Percentiles rank a stretch among this genome's conserved stretches.
phyloP scores from a whole-genome alignment of 1,140 invertebrate genomes.

The Euura saliciscinereae region DNA sequence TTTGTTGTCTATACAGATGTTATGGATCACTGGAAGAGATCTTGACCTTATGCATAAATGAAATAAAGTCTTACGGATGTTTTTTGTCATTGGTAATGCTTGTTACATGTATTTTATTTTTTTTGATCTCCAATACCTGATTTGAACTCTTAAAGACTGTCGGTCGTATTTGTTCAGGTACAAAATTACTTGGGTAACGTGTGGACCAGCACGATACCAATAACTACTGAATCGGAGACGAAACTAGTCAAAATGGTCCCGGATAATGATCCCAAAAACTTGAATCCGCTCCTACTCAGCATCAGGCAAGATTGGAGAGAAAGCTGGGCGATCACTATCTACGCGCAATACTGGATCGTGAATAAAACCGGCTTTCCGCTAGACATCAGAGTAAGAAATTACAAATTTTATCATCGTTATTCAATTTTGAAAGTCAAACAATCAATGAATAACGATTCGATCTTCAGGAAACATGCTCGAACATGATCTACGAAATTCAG shows the following conservation, averaged over 20 bases:
- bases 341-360: conserved; percentile 89
- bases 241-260: conserved; percentile 71
- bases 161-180: conserved; percentile 49
- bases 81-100: conserved; percentile 13
- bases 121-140: background rate
- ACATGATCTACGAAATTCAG: conserved; percentile 69
- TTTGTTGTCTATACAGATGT: too few relatives aligned
- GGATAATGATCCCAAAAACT: conserved; percentile 69
- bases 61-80: conserved; percentile 17
- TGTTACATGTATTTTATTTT: background rate
- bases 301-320: conserved; percentile 68
- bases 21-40: background rate
- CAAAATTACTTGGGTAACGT: conserved; percentile 70
- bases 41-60: background rate
- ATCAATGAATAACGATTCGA: conserved; percentile 21
- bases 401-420: background rate
- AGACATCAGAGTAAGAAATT: conserved; percentile 71
- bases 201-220: conserved; percentile 74
- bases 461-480: conserved; percentile 69
- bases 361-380: conserved; percentile 85
- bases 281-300: conserved; percentile 71
- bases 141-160: background rate
- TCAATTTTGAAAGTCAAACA: background rate
- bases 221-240: conserved; percentile 72
- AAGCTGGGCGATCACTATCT: conserved; percentile 72